Base-by-base conservation (phyloP, 2,797 vertebrate genomes). In the Acipenser transmontanus region DNA sequence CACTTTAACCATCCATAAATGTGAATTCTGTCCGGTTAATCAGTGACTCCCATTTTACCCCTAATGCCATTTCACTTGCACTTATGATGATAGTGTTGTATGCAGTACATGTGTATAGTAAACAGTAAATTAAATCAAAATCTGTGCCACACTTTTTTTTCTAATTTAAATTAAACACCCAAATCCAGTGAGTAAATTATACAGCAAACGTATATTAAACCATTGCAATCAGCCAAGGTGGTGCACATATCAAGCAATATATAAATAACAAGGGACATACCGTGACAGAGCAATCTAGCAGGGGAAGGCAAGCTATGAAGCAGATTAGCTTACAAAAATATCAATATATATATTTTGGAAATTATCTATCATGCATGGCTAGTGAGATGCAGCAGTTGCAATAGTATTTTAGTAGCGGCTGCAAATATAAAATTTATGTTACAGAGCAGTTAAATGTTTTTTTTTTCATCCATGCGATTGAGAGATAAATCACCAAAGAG, bases 401-500 rank as follows among this genome's bases (percentile, higher is more conserved):
- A 34, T 34, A 34, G 34, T 34, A 6, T 50, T 6, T 34, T 34
- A 62, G 68, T 74, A 76, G 70, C 61, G 56, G 74, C 63, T 74
- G 69, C 79, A 81, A 66, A 85, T 74, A 73, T 76, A 71, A 78
- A 76, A 80, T 76, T 82, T 80, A 77, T 73, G 76, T 71, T 17
- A 49, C 7, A 66, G 71, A 68, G 73, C 69, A 73, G 17, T 47
- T 73, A 69, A 66, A 61, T 77, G 78, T 80, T 34, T 82, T 82
- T 76, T 70, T 68, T 71, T 62, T 73, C 49, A 59, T 66, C 66
- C 62, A 13, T 59, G n/a, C 6, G n/a, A 49, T 47, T 54, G 12
- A 56, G 17, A 69, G 67, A 71, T 73, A 70, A 81, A 80, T 74
- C 59, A 52, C 8, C 47, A 57, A 57, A 57, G 12, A 9, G 54